Conservation (phyloP, 2,888 invertebrate species). For the Eucriotettix oculatus region DNA sequence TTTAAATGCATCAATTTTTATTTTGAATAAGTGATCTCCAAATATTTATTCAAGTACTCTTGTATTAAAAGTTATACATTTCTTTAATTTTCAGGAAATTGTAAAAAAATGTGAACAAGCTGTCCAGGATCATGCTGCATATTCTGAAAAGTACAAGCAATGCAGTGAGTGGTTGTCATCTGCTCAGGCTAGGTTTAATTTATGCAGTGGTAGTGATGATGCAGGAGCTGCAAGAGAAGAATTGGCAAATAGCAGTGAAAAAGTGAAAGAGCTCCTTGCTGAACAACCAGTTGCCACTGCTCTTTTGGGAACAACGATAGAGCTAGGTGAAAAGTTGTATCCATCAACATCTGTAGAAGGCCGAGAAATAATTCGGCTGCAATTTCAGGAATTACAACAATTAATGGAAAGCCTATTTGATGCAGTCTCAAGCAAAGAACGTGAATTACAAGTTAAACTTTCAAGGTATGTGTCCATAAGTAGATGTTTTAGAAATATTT, state of each 20-base stretch:
- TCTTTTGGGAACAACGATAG: conserved; percentile 66
- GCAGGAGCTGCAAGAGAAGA: conserved; percentile 49
- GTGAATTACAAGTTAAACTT: conserved; percentile 67
- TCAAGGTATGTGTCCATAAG: conserved; percentile 26
- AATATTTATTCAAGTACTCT: too few species aligned
- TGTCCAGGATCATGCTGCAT: conserved; percentile 60
- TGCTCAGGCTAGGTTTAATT: conserved; percentile 54
- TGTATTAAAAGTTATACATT: not conserved
- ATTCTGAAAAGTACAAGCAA: conserved; percentile 68
- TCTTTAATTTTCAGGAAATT: conserved; percentile 39
- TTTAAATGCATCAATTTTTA: too few species aligned
- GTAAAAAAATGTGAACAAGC: conserved; percentile 86
- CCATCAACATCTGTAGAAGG: conserved; percentile 75
- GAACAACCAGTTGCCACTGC: conserved; percentile 60
- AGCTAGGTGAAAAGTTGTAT: conserved; percentile 76
- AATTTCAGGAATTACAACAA: conserved; percentile 69
- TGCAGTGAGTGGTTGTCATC: conserved; percentile 65
- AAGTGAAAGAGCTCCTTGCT: conserved; percentile 52
- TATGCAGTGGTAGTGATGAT: conserved; percentile 32
- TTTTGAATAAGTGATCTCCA: too few species aligned
- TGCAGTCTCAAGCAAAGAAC: conserved; percentile 55
- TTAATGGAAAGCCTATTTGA: conserved; percentile 69
- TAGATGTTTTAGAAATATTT: too few species aligned
- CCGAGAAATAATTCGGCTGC: conserved; percentile 64
- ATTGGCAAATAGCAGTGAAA: conserved; percentile 48